These are phyloP conservation scores for Agelastica alni DNA, from an alignment of 2,888 invertebrate genomes.

Conservation along the genomic window DNA sequence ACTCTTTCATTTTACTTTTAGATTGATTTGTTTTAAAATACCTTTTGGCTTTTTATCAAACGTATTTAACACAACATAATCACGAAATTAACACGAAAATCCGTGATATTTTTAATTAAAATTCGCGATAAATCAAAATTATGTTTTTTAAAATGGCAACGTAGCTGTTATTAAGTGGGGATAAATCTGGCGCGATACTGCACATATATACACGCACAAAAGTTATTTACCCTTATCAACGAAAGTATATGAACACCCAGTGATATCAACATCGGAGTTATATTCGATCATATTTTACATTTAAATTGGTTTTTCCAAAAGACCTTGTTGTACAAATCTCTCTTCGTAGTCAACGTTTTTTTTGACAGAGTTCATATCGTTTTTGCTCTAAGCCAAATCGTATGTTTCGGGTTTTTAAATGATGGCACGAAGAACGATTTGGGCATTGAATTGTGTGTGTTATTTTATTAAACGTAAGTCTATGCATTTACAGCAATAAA, in stretches of 20 bases:
- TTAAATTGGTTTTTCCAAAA: slow-evolving; percentile 1
- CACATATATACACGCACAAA: not conserved
- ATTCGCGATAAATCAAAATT: no score
- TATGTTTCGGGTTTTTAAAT: not conserved
- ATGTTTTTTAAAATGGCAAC: slow-evolving; percentile 1
- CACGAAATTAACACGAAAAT: no score
- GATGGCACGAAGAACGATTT: no score
- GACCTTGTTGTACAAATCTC: not conserved
- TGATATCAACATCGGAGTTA: not conserved
- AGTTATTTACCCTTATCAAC: slow-evolving; percentile 1
- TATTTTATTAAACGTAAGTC: no score
- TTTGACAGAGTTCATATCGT: not conserved
- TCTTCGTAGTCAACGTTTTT: not conserved
- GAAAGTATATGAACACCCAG: slow-evolving; percentile 1
- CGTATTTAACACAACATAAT: no score
- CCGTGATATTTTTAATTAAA: no score
- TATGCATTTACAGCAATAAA: no score
- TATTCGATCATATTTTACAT: slow-evolving; percentile 6
- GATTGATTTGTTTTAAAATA: no score
- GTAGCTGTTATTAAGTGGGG: not conserved
- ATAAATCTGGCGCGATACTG: not conserved
- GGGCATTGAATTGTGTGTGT: no score
- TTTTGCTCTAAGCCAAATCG: not conserved
- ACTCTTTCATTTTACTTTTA: no score
- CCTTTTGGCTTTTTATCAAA: no score